phyloP scores from a whole-genome alignment of 64 coral and sea anemone species.

The Pocillopora verrucosa region DNA sequence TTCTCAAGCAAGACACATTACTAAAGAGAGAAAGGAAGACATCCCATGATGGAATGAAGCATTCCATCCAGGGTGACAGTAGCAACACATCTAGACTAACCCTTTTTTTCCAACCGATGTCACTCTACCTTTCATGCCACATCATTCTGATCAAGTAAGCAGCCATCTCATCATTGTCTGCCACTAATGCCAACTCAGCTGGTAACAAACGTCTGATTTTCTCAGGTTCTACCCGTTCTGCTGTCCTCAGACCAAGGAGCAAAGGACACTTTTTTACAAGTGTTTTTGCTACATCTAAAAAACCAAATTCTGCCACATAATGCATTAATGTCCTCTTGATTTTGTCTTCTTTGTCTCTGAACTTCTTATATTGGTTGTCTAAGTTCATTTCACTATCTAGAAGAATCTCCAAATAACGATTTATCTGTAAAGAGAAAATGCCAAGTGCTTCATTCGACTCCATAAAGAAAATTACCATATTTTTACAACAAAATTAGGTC shows the following conservation, averaged over 20 bases:
- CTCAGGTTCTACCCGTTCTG: conserved; percentile 53
- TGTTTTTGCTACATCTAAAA: conserved; percentile 61
- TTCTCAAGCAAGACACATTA: no score
- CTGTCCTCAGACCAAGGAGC: conserved; percentile 68
- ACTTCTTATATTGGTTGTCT: conserved; percentile 80
- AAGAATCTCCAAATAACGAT: conserved; percentile 77
- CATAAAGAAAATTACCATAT: no score
- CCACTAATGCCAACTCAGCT: conserved; percentile 72
- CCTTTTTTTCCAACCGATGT: no score
- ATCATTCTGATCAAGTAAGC: conserved; percentile 66
- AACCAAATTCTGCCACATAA: conserved; percentile 66
- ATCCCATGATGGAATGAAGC: no score
- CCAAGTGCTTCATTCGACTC: no score
- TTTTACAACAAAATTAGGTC: no score
- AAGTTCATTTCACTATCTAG: conserved; percentile 67
- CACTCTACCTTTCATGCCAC: conserved; percentile 72
- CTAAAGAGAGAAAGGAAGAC: no score
- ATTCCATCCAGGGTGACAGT: no score
- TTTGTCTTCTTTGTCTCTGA: conserved; percentile 60
- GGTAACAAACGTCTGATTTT: conserved; percentile 71
- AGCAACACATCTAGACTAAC: no score
- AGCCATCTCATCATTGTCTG: conserved; percentile 77
- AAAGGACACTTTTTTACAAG: conserved; percentile 73
- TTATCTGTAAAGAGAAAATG: conserved; percentile 40
- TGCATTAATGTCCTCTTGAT: conserved; percentile 65